These are phyloP conservation scores for Torymus tubicola DNA, from an alignment of 2,888 invertebrate genomes.

Conservation along the genomic window DNA sequence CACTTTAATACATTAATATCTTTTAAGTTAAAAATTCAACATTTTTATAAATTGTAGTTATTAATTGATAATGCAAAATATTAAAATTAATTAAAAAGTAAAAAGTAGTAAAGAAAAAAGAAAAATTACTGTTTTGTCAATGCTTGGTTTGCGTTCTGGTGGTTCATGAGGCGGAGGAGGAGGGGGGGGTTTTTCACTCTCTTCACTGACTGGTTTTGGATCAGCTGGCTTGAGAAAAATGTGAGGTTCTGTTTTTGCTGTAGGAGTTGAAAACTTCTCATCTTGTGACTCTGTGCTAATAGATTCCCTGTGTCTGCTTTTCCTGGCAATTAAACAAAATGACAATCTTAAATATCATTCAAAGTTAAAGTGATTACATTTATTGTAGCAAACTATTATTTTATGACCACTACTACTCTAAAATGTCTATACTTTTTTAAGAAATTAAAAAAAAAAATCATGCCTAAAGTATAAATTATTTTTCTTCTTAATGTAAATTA, in stretches of 20 bases:
- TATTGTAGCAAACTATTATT: too few relatives aligned
- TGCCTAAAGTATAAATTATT: too few relatives aligned
- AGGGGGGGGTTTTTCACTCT: constrained; percentile 58
- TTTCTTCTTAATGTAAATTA: too few relatives aligned
- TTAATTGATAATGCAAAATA: neutral
- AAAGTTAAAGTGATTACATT: constrained; percentile 1
- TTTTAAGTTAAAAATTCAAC: too few relatives aligned
- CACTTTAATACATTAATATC: too few relatives aligned
- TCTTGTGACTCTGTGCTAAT: constrained; percentile 62
- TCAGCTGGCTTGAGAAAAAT: constrained; percentile 72
- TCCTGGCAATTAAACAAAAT: constrained; percentile 62
- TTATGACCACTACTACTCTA: too few relatives aligned
- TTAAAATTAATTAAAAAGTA: constrained; percentile 5
- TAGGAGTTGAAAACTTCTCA: constrained; percentile 62
- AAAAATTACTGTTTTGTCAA: constrained; percentile 67
- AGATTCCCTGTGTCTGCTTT: constrained; percentile 69
- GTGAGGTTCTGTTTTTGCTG: constrained; percentile 62
- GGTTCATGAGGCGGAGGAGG: constrained; percentile 50
- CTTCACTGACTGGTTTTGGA: constrained; percentile 66
- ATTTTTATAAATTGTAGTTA: too few relatives aligned
- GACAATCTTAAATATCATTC: constrained; percentile 14
- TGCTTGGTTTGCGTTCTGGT: constrained; percentile 62
- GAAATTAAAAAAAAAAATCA: too few relatives aligned
- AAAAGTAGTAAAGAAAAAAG: neutral
- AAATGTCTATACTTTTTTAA: too few relatives aligned